These are phyloP conservation scores for Acanthurus tractus DNA, from an alignment of 2,797 vertebrate genomes.

Conservation along the genomic window DNA sequence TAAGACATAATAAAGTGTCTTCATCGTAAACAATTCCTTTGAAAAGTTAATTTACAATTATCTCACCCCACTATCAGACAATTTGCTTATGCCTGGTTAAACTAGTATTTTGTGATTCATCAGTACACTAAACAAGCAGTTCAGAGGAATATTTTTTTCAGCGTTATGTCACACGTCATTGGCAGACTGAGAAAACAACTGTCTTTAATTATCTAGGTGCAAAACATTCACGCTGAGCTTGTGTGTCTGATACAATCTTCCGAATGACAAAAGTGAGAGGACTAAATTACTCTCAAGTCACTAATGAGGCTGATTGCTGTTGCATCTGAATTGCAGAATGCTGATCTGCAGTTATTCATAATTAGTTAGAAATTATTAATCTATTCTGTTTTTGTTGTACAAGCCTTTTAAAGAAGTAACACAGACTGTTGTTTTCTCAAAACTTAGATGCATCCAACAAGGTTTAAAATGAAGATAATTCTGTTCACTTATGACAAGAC, in stretches of 20 bases:
- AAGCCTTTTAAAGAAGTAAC: neutral
- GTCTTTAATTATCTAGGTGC: slow-evolving; percentile 71
- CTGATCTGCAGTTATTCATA: slow-evolving; percentile 25
- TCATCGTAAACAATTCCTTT: neutral
- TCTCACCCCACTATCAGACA: neutral
- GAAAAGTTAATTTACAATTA: neutral
- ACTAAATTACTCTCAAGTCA: slow-evolving; percentile 35
- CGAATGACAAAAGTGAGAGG: slow-evolving; percentile 28
- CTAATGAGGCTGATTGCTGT: slow-evolving; percentile 50
- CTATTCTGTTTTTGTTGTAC: slow-evolving; percentile 10
- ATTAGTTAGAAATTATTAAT: slow-evolving; percentile 25
- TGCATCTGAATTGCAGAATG: slow-evolving; percentile 36
- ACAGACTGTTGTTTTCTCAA: neutral
- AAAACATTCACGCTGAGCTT: slow-evolving; percentile 28
- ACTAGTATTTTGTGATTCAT: neutral
- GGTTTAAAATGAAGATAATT: neutral
- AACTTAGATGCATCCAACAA: neutral
- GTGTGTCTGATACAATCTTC: slow-evolving; percentile 42
- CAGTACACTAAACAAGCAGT: neutral
- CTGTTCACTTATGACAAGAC: slow-evolving; percentile 1
- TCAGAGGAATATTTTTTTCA: slow-evolving; percentile 10
- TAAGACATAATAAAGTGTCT: neutral
- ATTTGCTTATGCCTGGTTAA: neutral
- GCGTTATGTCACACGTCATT: slow-evolving; percentile 42
- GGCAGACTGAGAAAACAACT: slow-evolving; percentile 64